These are phyloP conservation scores for Epizoanthus ramosus DNA, from an alignment of 92 coral and sea anemone genomes.

Conservation along the genomic window DNA sequence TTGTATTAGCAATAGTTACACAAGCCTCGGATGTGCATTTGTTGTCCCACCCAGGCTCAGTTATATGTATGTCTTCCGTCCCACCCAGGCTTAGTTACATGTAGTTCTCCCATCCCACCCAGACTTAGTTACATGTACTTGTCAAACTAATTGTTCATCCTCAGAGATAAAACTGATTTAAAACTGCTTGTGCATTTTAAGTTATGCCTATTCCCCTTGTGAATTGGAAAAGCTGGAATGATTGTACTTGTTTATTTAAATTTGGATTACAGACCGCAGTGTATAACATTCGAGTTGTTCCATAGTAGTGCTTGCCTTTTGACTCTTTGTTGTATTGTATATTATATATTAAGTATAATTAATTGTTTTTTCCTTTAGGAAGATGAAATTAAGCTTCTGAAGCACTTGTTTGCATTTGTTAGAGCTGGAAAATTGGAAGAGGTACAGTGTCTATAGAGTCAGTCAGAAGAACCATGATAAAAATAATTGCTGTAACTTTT, in stretches of 20 bases:
- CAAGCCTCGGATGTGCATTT: neutral
- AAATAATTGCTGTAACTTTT: neutral
- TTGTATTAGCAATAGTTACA: neutral
- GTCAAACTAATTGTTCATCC: no score
- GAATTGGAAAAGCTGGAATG: no score
- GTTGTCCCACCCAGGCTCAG: neutral
- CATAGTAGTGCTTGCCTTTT: neutral
- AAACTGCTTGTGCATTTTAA: no score
- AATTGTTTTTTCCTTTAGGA: slow-evolving; percentile 58
- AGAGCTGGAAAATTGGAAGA: slow-evolving; percentile 96
- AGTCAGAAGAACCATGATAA: no score
- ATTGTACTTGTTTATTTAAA: no score
- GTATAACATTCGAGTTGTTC: no score
- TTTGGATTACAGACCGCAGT: no score
- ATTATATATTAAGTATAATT: no score
- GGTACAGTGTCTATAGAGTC: slow-evolving; percentile 46
- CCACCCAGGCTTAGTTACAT: neutral
- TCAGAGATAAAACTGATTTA: no score
- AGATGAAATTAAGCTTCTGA: slow-evolving; percentile 90
- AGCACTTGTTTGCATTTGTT: slow-evolving; percentile 82
- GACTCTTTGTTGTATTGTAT: neutral
- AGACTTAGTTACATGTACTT: neutral
- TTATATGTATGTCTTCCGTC: neutral
- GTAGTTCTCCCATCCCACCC: neutral
- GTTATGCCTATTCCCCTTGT: no score